Evolutionary conservation across 2,113 vertebrate species (phyloP), one percentile per base, ranked within the genome.

Genomic region (Myotis davidii): DNA sequence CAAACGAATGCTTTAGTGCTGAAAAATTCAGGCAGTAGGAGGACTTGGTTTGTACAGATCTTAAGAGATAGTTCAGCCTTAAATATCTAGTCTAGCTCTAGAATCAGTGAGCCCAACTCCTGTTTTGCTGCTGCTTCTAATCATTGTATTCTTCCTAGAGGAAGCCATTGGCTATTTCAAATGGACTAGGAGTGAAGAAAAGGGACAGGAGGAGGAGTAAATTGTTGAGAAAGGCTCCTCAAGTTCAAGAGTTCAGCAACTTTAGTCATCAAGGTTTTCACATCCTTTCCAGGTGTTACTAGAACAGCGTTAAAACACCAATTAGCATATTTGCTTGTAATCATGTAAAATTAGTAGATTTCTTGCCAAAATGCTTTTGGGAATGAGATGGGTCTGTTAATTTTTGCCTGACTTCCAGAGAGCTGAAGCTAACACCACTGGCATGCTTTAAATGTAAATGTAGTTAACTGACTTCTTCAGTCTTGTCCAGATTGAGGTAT

Each of bases 351-450:
- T 65, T 61, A 32, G 6, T 54, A 74, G 16, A 73, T 94, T 92
- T 87, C 42, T 92, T 94, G 48, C 81, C 85, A 86, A 90, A 87
- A 86, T 78, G 64, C 20, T n/a, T 90, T 90, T 89, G 78, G 9
- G 5, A 79, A 78, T 95, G 54, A 4, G 5, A 61, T 74, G 9
- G 21, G 17, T 59, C 18, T 91, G 29, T 83, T 93, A 45, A 83
- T 91, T 91, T 94, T 89, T 85, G 25, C 59, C 42, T 70, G 65
- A 90, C 45, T 89, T 20, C 56, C 20, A 65, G 52, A 70, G 70
- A 72, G 42, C 61, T 82, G 67, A 93, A 12, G 42, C 45, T 83
- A 69, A 88, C 32, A 83, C 37, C 77, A 86, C 39, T 87, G 50
- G 14, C 32, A 85, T 81, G 64, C 69, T 82, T 82, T 61, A 61